Conservation (phyloP, 2,888 invertebrate species). For the Trachelus troglodyta region DNA sequence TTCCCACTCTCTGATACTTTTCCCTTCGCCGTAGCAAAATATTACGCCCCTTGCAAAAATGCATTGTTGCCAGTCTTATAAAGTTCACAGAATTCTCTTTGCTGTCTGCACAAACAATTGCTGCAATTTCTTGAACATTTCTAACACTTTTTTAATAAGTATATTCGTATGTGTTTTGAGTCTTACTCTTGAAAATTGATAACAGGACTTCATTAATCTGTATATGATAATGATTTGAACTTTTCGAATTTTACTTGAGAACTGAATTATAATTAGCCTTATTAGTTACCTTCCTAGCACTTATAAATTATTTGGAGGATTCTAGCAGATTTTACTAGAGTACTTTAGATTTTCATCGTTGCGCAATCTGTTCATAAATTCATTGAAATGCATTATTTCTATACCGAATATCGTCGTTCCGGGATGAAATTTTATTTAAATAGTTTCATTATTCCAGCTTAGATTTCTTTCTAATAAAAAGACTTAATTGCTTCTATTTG, state of each 20-base stretch:
- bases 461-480: neutral
- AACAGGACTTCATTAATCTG: neutral
- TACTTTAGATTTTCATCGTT: neutral
- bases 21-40: neutral
- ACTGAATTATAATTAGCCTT: neutral
- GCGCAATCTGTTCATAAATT: neutral
- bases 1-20: constrained; percentile 6
- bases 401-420: neutral
- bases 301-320: neutral
- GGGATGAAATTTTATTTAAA: neutral
- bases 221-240: no score
- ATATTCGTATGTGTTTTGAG: neutral
- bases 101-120: neutral
- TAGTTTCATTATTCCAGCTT: neutral
- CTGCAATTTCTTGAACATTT: neutral
- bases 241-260: neutral
- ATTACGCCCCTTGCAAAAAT: neutral
- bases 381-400: neutral
- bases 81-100: neutral
- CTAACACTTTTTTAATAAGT: neutral
- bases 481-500: neutral
- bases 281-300: neutral
- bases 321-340: neutral
- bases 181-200: neutral
- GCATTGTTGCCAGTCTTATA: neutral